These are phyloP conservation scores for Slavum lentiscoides DNA, from an alignment of 2,888 invertebrate species.

Conservation along the genomic window DNA sequence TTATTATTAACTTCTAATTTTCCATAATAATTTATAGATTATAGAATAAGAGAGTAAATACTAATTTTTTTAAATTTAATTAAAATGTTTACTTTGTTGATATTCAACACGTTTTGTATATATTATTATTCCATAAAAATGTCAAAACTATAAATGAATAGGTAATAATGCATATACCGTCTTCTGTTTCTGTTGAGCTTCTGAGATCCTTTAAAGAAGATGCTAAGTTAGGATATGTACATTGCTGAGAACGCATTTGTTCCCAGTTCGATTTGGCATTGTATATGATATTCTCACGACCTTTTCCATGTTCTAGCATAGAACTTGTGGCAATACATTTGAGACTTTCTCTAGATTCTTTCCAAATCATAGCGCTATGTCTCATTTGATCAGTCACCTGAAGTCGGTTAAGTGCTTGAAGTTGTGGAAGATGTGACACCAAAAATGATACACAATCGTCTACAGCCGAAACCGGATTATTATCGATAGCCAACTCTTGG, in stretches of 20 bases:
- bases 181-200: constrained; percentile 58
- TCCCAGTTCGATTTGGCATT: constrained; percentile 89
- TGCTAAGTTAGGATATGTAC: constrained; percentile 42
- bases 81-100: too few relatives aligned
- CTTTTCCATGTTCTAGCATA: constrained; percentile 64
- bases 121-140: too few relatives aligned
- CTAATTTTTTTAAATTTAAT: too few relatives aligned
- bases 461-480: constrained; percentile 79
- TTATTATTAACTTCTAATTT: too few relatives aligned
- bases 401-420: constrained; percentile 75
- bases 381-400: constrained; percentile 64
- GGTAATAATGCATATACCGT: constrained; percentile 16
- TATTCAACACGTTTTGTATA: too few relatives aligned
- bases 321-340: constrained; percentile 62
- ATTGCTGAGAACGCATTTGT: constrained; percentile 72
- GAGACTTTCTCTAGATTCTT: constrained; percentile 63
- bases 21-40: too few relatives aligned
- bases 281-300: constrained; percentile 68
- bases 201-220: constrained; percentile 55
- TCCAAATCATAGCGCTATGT: constrained; percentile 78
- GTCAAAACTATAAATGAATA: neutral
- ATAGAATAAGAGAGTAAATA: too few relatives aligned
- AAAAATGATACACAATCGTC: constrained; percentile 81
- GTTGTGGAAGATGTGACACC: constrained; percentile 76
- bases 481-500: constrained; percentile 82